These are phyloP conservation scores for Melanostoma mellinum DNA, from an alignment of 2,888 invertebrate genomes.

Conservation along the genomic window DNA sequence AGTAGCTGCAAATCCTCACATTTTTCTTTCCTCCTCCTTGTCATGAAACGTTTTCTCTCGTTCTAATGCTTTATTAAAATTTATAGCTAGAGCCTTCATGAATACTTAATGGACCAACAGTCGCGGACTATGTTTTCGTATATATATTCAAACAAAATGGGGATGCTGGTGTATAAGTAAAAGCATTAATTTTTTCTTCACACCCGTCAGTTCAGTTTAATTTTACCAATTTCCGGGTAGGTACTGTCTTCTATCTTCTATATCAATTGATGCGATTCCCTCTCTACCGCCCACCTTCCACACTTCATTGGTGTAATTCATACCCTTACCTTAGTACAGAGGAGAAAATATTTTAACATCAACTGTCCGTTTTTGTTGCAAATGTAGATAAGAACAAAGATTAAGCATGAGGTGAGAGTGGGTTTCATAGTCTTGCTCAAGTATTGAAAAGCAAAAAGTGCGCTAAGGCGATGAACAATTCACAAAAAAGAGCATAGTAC, in stretches of 20 bases:
- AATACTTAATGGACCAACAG: constrained; percentile 65
- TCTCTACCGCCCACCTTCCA: neutral
- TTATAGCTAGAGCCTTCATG: constrained; percentile 66
- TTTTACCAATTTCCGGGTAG: constrained; percentile 68
- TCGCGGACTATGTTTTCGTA: constrained; percentile 28
- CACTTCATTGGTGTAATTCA: constrained; percentile 55
- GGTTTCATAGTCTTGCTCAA: neutral
- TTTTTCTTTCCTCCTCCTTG: constrained; percentile 8
- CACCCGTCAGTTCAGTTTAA: constrained; percentile 57
- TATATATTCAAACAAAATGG: constrained; percentile 13
- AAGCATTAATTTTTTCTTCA: constrained; percentile 24
- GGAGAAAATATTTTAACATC: constrained; percentile 20
- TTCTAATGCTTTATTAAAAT: constrained; percentile 69
- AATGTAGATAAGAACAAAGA: neutral
- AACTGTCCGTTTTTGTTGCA: constrained; percentile 24
- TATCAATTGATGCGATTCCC: neutral
- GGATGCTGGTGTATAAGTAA: neutral
- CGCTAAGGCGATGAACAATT: too few relatives aligned
- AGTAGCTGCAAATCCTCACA: constrained; percentile 46
- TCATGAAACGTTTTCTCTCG: neutral
- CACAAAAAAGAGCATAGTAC: too few relatives aligned
- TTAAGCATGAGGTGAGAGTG: neutral
- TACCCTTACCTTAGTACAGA: constrained; percentile 31
- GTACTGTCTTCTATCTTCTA: constrained; percentile 34
- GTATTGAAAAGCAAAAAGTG: too few relatives aligned